Evolutionary conservation across 2,113 vertebrate genomes (phyloP).

Genomic region (Vireo altiloquus): DNA sequence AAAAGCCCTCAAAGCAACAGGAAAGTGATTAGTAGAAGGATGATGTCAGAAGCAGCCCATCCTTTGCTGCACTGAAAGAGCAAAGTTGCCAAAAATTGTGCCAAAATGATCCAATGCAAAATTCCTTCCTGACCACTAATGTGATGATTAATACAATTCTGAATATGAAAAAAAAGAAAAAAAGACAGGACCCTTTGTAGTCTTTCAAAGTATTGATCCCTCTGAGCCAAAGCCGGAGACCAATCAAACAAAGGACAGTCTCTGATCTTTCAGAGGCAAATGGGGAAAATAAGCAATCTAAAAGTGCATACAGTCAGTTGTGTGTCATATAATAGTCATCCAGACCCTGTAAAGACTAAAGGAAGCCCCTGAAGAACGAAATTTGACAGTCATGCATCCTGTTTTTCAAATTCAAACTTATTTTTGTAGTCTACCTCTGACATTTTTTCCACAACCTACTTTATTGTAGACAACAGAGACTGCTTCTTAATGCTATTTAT

Average conservation of each 20-base stretch:
- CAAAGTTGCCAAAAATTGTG: background rate
- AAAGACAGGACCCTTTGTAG: background rate
- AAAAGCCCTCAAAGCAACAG: background rate
- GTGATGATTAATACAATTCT: background rate
- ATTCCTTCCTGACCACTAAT: slow-evolving; percentile 20
- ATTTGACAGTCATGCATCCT: background rate
- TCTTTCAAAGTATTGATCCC: background rate
- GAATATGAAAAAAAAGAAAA: background rate
- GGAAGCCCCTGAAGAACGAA: background rate
- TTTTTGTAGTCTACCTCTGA: background rate
- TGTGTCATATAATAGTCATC: background rate
- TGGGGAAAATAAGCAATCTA: background rate
- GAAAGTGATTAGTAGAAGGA: background rate
- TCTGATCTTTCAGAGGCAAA: background rate
- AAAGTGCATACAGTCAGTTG: background rate
- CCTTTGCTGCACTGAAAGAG: background rate
- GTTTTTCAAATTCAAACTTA: background rate
- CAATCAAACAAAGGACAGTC: slow-evolving; percentile 18
- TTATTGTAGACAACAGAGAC: background rate
- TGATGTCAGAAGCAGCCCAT: slow-evolving; percentile 15
- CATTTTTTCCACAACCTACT: background rate
- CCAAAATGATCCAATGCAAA: background rate
- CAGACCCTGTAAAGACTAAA: background rate
- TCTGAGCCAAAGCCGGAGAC: background rate
- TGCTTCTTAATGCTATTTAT: background rate